These are phyloP conservation scores for Pherbina coryleti DNA, from an alignment of 2,888 invertebrate genomes.

Conservation along the genomic window DNA sequence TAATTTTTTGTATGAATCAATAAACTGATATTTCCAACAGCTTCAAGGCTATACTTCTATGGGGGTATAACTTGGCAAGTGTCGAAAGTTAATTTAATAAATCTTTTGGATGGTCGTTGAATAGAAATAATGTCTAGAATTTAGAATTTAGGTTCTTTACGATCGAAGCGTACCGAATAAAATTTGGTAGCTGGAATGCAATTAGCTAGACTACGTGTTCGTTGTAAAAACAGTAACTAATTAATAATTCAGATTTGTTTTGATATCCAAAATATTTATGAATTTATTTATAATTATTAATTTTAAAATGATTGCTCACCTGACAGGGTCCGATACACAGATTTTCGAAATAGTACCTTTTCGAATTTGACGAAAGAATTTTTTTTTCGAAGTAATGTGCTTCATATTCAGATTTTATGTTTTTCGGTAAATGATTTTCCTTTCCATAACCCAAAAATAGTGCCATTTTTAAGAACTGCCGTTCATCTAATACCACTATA, in stretches of 20 bases:
- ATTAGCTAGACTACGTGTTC: no score
- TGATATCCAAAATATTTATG: neutral
- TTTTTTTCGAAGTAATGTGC: slow-evolving; percentile 84
- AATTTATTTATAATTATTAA: neutral
- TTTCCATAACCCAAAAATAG: slow-evolving; percentile 75
- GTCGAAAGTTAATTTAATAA: no score
- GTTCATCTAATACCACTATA: slow-evolving; percentile 90
- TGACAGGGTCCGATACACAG: slow-evolving; percentile 84
- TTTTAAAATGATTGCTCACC: slow-evolving; percentile 67
- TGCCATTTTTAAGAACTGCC: slow-evolving; percentile 80
- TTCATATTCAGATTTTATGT: slow-evolving; percentile 84
- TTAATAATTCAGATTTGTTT: neutral
- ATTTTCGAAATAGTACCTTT: slow-evolving; percentile 88
- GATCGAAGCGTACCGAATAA: no score
- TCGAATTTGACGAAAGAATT: slow-evolving; percentile 83
- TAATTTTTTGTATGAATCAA: no score
- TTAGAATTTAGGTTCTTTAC: no score
- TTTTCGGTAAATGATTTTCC: slow-evolving; percentile 74
- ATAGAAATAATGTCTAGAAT: no score
- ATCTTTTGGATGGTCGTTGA: no score
- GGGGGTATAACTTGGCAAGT: no score
- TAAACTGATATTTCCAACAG: no score
- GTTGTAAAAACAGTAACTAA: neutral
- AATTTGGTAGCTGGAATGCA: no score
- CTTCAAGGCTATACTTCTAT: no score